Conservation (phyloP, 2,113 vertebrate species). For the Crotalus viridis region DNA sequence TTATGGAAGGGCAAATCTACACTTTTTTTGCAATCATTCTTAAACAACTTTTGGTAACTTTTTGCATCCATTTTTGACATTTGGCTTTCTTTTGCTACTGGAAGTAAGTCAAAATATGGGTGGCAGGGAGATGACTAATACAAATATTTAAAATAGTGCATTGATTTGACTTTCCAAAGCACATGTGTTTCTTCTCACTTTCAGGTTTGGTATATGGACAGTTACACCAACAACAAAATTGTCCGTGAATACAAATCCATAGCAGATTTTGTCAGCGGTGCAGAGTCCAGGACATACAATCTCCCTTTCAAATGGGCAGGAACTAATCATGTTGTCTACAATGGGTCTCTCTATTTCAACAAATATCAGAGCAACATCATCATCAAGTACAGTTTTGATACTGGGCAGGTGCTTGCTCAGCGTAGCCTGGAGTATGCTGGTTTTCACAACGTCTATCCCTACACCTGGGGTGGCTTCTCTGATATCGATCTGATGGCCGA, state of each 20-base stretch:
- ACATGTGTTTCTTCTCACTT: slow-evolving; percentile 30
- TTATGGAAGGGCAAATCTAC: neutral
- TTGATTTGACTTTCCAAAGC: neutral
- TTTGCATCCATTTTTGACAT: neutral
- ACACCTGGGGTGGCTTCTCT: slow-evolving; percentile 96
- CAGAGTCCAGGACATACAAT: slow-evolving; percentile 93
- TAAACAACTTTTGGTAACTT: neutral
- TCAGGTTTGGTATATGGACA: slow-evolving; percentile 99
- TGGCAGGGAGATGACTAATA: neutral
- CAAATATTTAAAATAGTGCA: neutral
- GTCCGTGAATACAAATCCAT: slow-evolving; percentile 93
- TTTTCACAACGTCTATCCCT: slow-evolving; percentile 97
- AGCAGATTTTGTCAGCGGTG: slow-evolving; percentile 88
- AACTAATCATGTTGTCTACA: slow-evolving; percentile 97
- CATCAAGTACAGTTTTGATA: slow-evolving; percentile 95
- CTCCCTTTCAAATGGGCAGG: slow-evolving; percentile 98
- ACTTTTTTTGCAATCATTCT: neutral
- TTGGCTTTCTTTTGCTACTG: neutral
- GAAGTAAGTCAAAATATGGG: neutral
- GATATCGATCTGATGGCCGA: slow-evolving; percentile 98
- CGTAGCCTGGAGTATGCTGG: slow-evolving; percentile 92
- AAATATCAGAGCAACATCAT: slow-evolving; percentile 99
- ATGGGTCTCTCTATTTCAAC: slow-evolving; percentile 97
- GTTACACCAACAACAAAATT: slow-evolving; percentile 97
- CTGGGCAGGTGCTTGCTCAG: slow-evolving; percentile 86